Evolutionary conservation across 1,140 invertebrate species (phyloP).

Genomic region (Procambarus clarkii): DNA sequence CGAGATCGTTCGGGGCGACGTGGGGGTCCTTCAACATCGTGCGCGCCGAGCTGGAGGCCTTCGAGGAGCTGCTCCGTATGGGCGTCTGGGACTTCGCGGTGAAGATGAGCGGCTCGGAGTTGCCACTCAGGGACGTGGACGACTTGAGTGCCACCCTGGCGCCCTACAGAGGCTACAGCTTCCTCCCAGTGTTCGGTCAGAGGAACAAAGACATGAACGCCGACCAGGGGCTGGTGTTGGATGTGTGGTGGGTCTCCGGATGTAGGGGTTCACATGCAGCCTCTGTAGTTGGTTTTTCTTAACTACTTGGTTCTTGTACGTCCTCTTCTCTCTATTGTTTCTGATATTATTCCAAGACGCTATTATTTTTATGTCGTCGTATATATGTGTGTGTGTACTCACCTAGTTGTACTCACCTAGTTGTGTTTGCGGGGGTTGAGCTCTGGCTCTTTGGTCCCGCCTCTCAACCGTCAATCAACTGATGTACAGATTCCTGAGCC

Average conservation of each 20-base stretch:
- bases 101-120: slow-evolving; percentile 72
- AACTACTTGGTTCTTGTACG: no score
- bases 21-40: slow-evolving; percentile 71
- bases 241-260: slow-evolving; percentile 55
- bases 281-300: no score
- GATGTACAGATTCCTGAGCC: no score
- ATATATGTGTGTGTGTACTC: no score
- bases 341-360: no score
- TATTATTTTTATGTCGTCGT: no score
- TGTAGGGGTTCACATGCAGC: no score
- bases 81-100: slow-evolving; percentile 73
- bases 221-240: slow-evolving; percentile 56
- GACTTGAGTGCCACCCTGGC: slow-evolving; percentile 72
- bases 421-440: no score
- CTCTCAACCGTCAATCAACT: no score
- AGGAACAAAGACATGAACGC: slow-evolving; percentile 37
- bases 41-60: slow-evolving; percentile 71
- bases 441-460: no score
- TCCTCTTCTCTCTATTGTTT: no score
- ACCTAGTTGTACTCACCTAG: no score
- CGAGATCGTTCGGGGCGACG: slow-evolving; percentile 68
- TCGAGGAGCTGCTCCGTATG: slow-evolving; percentile 72
- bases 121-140: slow-evolving; percentile 72
- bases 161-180: slow-evolving; percentile 71
- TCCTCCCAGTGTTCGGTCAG: slow-evolving; percentile 55